Evolutionary conservation across 2,797 vertebrate species (phyloP), one percentile per base, ranked within the genome.

Genomic region (Antrozous pallidus): DNA sequence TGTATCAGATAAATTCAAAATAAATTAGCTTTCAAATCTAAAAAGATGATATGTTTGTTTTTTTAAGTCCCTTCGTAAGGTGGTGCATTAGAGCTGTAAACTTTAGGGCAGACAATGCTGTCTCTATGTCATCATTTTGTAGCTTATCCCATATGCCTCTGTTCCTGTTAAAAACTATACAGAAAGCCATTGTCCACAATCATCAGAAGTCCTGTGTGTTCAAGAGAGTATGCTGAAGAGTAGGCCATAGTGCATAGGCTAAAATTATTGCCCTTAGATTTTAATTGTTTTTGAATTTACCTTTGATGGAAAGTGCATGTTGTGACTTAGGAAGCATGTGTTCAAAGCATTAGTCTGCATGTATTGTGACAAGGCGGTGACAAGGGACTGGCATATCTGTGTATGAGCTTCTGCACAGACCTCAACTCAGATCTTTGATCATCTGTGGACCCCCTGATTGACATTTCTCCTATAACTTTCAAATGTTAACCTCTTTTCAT

Each of bases 21-120:
- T 94, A 77, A 83, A 85, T 94, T 91, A 96, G 28, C n/a, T 86
- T 95, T 95, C 74, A 80, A 67, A 58, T 63, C 9, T 70, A n/a
- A 78, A 82, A 81, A 67, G 79, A 33, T 24, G 16, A n/a, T n/a
- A n/a, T n/a, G n/a, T n/a, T n/a, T 26, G 54, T 38, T 20, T 54
- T 28, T 89, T 74, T 42, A 88, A 22, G n/a, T 79, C 22, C 82
- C 22, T 1, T 40, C 8, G 36, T 38, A 70, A 92, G n/a, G 40
- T 63, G 17, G 58, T 83, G 54, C 88, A 49, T 90, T 51, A 70
- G 47, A 67, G 78, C 47, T 33, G 10, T 18, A 40, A 81, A 40
- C 67, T 36, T 80, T 20, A 71, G 81, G 49, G 56, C 24, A 36
- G 24, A 24, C 14, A 18, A 2, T 18, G 45, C 79, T 33, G 28